These are phyloP conservation scores for Brenthis ino DNA, from an alignment of 2,888 invertebrate species.

Conservation along the genomic window DNA sequence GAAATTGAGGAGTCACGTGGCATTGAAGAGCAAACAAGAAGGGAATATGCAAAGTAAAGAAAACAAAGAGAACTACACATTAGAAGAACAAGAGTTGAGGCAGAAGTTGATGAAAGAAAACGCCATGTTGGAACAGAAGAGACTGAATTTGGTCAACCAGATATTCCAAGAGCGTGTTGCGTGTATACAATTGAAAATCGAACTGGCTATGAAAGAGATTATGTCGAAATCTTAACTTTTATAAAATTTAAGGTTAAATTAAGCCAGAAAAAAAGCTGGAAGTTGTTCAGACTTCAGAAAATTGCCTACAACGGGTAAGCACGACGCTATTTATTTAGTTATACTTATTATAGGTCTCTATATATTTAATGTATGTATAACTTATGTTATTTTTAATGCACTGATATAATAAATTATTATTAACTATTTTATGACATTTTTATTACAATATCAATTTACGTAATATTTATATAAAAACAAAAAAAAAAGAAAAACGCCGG, in stretches of 20 bases:
- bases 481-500: too few species aligned
- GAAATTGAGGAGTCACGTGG: constrained; percentile 81
- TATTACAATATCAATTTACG: neutral
- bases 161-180: constrained; percentile 88
- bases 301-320: constrained; percentile 7
- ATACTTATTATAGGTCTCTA: constrained; percentile 10
- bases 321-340: constrained; percentile 8
- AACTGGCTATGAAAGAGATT: constrained; percentile 84
- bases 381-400: constrained; percentile 15
- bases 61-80: constrained; percentile 61
- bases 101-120: constrained; percentile 83
- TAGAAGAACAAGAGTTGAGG: constrained; percentile 68
- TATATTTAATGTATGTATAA: constrained; percentile 1
- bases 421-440: constrained; percentile 8
- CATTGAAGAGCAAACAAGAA: constrained; percentile 76
- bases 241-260: neutral
- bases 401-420: constrained; percentile 25
- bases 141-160: constrained; percentile 85
- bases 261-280: too few species aligned
- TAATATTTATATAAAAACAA: too few species aligned
- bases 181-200: constrained; percentile 87
- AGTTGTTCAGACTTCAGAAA: neutral
- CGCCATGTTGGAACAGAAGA: constrained; percentile 85
- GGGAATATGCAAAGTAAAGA: constrained; percentile 58
- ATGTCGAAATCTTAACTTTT: constrained; percentile 64